These are phyloP conservation scores for Sebastes fasciatus DNA, from an alignment of 2,113 vertebrate genomes.

Conservation along the genomic window DNA sequence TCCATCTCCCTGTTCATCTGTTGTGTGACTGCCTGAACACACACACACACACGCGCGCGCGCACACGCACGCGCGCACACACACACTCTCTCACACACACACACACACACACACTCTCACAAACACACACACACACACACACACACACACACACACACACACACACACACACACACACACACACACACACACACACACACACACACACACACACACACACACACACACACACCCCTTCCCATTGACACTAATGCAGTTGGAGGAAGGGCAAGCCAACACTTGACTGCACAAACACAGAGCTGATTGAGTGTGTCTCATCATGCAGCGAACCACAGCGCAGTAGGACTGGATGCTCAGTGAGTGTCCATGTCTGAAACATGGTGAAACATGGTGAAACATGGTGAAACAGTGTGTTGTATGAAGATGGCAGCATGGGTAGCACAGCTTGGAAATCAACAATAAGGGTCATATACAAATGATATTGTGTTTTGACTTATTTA, in stretches of 20 bases:
- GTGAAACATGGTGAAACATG: neutral
- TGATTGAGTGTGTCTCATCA: constrained; percentile 6
- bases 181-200: constrained; percentile 14
- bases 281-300: constrained; percentile 39
- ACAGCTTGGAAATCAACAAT: neutral
- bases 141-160: constrained; percentile 21
- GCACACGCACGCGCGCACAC: constrained; percentile 13
- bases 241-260: constrained; percentile 2
- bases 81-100: too few relatives aligned
- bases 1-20: constrained; percentile 43
- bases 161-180: constrained; percentile 22
- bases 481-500: neutral
- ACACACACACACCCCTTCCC: neutral
- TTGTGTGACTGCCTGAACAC: constrained; percentile 16
- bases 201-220: neutral
- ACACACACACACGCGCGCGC: neutral
- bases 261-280: constrained; percentile 29
- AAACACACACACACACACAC: constrained; percentile 9
- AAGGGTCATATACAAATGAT: neutral
- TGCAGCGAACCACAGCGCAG: neutral
- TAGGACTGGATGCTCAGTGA: neutral
- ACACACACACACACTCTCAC: neutral
- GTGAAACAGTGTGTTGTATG: neutral
- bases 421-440: neutral
- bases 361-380: neutral